A percentile compares a stretch with the other conserved stretches of the same genome.
Evolutionary conservation across 2,113 vertebrate species (phyloP).

Genomic region (Myrmecophaga tridactyla): DNA sequence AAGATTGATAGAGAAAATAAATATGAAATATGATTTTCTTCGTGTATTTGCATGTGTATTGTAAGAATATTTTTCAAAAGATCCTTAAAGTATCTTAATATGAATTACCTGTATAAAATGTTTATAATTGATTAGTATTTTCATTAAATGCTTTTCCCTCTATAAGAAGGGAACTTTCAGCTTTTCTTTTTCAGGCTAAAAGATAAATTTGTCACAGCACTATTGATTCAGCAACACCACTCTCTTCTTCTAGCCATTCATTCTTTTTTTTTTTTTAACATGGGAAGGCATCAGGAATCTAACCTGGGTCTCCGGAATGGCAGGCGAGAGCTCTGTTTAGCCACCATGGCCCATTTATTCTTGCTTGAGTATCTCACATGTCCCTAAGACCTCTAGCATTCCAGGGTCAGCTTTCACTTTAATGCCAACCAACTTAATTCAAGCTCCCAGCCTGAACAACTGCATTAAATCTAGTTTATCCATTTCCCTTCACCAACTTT

Average conservation of each 20-base stretch:
- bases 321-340: too few relatives aligned
- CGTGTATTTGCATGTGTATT: neutral
- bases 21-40: neutral
- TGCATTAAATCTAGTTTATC: neutral
- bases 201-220: neutral
- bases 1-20: neutral
- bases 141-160: neutral
- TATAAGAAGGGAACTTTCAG: neutral
- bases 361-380: neutral
- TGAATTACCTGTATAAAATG: neutral
- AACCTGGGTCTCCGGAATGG: too few relatives aligned
- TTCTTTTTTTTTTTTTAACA: too few relatives aligned
- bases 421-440: neutral
- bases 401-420: neutral
- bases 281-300: too few relatives aligned
- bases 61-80: neutral
- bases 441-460: neutral
- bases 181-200: neutral
- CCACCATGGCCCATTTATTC: too few relatives aligned
- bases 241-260: neutral
- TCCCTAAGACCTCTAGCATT: neutral
- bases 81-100: neutral
- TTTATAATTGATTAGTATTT: neutral
- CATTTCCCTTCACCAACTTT: neutral
- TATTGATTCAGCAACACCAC: neutral